These are phyloP conservation scores for Nomada ruficornis DNA, from an alignment of 2,888 invertebrate genomes.

Conservation along the genomic window DNA sequence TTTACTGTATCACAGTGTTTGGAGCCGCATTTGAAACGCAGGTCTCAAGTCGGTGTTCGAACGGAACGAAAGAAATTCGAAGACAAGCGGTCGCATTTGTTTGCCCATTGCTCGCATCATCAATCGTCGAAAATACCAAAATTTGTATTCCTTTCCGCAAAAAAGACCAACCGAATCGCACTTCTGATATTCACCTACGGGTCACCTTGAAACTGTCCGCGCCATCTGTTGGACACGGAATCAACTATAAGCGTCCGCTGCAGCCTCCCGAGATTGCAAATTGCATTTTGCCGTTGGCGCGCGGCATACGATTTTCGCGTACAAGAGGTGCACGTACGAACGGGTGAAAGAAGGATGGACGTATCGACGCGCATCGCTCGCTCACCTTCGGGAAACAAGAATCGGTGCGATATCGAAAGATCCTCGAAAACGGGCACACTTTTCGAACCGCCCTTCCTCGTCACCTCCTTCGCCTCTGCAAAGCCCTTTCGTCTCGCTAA, in stretches of 20 bases:
- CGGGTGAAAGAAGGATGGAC: neutral
- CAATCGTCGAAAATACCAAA: slow-evolving; percentile 70
- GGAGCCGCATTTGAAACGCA: no score
- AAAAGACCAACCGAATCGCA: slow-evolving; percentile 6
- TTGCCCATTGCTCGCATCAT: no score
- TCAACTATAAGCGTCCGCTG: slow-evolving; percentile 61
- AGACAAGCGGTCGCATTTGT: no score
- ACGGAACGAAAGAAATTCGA: no score
- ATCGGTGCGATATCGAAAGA: no score
- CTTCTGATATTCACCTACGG: slow-evolving; percentile 26
- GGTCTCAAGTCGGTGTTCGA: no score
- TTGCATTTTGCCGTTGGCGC: slow-evolving; percentile 23
- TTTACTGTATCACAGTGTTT: no score
- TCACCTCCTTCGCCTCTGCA: neutral
- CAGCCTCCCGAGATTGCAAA: slow-evolving; percentile 47
- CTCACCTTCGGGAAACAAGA: neutral
- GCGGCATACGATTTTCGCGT: slow-evolving; percentile 46
- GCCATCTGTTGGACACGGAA: slow-evolving; percentile 74
- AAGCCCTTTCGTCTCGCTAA: neutral
- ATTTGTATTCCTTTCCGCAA: slow-evolving; percentile 1
- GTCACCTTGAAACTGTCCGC: slow-evolving; percentile 66
- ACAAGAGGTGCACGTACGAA: neutral
- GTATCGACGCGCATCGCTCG: neutral
- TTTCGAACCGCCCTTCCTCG: no score
- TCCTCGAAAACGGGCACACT: no score